Evolutionary conservation across 1,140 invertebrate genomes (phyloP).

Genomic region (Solenopsis fugax): DNA sequence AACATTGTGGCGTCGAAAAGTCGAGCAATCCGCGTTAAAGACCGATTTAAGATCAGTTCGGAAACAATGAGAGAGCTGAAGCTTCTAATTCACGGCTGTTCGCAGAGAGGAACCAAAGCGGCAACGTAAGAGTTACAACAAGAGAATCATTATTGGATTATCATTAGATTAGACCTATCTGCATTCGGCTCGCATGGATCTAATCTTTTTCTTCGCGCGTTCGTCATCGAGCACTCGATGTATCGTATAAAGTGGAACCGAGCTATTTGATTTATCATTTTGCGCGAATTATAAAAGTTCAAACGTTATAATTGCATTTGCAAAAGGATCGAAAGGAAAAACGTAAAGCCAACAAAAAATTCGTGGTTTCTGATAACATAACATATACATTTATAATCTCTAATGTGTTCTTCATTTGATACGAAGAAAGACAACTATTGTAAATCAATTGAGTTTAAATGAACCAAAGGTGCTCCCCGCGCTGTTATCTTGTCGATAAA

Average conservation of each 20-base stretch:
- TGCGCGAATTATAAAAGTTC: not conserved
- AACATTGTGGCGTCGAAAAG: conserved; percentile 68
- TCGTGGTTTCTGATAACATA: not conserved
- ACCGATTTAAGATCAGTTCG: conserved; percentile 66
- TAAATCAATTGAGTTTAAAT: not conserved
- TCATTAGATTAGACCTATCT: not conserved
- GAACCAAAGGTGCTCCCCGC: not conserved
- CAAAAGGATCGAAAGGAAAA: not conserved
- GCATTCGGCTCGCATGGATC: not conserved
- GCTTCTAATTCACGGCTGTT: not conserved
- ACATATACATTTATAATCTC: not conserved
- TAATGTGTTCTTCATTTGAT: not conserved
- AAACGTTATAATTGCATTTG: not conserved
- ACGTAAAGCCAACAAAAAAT: not conserved
- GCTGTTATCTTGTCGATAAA: conserved; percentile 14
- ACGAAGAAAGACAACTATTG: not conserved
- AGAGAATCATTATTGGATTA: not conserved
- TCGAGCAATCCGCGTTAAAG: conserved; percentile 70
- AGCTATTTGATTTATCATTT: not conserved
- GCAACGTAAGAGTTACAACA: not conserved
- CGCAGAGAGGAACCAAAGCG: not conserved
- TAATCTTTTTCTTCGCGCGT: not conserved
- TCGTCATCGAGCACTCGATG: not conserved
- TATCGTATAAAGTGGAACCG: not conserved
- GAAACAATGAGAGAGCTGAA: conserved; percentile 56